A percentile compares a stretch with the other conserved stretches of the same genome.
Evolutionary conservation across 1,140 invertebrate species (phyloP).

Genomic region (Drosophila mauritiana): DNA sequence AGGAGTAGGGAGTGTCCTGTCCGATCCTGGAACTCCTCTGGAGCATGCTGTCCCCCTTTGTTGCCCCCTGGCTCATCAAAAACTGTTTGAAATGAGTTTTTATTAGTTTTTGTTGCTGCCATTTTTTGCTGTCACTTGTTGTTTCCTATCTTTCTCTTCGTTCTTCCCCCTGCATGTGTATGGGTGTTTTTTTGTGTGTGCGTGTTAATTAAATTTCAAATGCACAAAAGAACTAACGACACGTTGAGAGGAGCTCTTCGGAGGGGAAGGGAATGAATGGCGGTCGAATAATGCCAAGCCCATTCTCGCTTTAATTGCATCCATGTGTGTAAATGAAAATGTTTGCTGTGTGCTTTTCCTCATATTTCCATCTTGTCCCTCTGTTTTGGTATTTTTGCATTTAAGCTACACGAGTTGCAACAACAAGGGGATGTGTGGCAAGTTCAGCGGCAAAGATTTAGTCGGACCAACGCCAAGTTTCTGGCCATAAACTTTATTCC

Average conservation of each 20-base stretch:
- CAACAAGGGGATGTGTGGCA: constrained; percentile 33
- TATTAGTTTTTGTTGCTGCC: constrained; percentile 68
- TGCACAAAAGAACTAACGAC: constrained; percentile 75
- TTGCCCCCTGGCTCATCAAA: constrained; percentile 61
- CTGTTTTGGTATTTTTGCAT: constrained; percentile 52
- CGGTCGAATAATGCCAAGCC: constrained; percentile 48
- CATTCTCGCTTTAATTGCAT: constrained; percentile 74
- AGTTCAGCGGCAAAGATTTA: constrained; percentile 59
- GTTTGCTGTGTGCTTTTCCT: constrained; percentile 42
- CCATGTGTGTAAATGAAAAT: constrained; percentile 79
- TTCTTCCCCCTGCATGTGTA: neutral
- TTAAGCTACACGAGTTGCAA: constrained; percentile 21
- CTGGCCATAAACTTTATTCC: constrained; percentile 61
- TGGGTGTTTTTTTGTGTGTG: constrained; percentile 29
- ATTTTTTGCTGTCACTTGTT: constrained; percentile 61
- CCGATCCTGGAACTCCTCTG: constrained; percentile 19
- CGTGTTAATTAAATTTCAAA: constrained; percentile 81
- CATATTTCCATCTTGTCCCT: constrained; percentile 23
- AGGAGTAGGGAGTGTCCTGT: constrained; percentile 55
- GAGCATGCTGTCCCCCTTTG: neutral
- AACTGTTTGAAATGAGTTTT: constrained; percentile 78
- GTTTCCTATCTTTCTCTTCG: constrained; percentile 39
- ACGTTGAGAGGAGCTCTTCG: constrained; percentile 27
- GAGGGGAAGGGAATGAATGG: neutral
- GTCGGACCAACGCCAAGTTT: constrained; percentile 59